Evolutionary conservation across 2,888 invertebrate species (phyloP).

Genomic region (Tridacna gigas): DNA sequence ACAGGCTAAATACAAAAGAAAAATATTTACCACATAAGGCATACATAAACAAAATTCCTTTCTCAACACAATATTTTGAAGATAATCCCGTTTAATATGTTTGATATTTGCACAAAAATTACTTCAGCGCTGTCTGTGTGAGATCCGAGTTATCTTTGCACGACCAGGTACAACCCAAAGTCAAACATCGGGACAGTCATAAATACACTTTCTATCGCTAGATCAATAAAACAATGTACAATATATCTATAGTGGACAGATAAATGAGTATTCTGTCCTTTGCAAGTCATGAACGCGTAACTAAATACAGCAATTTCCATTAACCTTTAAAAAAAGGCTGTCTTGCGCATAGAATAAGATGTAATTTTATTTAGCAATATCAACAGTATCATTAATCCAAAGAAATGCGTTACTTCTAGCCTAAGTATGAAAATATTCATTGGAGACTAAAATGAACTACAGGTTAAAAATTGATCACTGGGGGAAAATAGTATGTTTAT

Average conservation of each 20-base stretch:
- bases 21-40: not conserved
- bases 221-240: constrained; percentile 32
- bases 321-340: too few species aligned
- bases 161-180: constrained; percentile 10
- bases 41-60: constrained; percentile 22
- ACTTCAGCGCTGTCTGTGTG: not conserved
- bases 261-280: not conserved
- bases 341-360: too few species aligned
- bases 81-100: constrained; percentile 25
- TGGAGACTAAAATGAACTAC: too few species aligned
- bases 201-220: constrained; percentile 24
- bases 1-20: not conserved
- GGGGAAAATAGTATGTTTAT: too few species aligned
- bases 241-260: constrained; percentile 26
- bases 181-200: constrained; percentile 5
- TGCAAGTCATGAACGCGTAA: too few species aligned
- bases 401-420: too few species aligned
- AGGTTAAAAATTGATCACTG: too few species aligned
- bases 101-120: constrained; percentile 23
- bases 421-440: too few species aligned
- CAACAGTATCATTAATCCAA: too few species aligned
- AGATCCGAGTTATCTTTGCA: constrained; percentile 1
- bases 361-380: too few species aligned
- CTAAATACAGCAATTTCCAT: too few species aligned
- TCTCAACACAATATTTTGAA: not conserved